Conservation (phyloP, 1,140 invertebrate genomes). For the Belonocnema kinseyi region DNA sequence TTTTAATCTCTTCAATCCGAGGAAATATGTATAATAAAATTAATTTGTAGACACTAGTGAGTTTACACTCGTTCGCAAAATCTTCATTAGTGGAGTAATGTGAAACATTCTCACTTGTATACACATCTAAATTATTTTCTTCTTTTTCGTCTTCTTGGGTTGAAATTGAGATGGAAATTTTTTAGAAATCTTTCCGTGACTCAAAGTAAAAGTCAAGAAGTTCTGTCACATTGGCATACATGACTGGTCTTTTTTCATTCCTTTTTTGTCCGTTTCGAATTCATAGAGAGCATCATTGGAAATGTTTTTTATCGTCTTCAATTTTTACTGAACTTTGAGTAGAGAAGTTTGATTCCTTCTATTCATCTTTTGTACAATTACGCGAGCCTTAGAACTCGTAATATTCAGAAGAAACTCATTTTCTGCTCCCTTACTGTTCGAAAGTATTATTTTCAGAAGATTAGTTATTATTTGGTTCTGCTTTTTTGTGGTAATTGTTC, state of each 20-base stretch:
- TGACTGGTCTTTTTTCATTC: not conserved
- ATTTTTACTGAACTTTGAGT: not conserved
- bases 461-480: not conserved
- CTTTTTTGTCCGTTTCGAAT: not conserved
- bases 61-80: too few species aligned
- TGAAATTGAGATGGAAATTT: constrained; percentile 2
- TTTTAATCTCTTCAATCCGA: too few species aligned
- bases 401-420: too few species aligned
- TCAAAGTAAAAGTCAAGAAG: constrained; percentile 7
- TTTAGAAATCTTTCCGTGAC: not conserved
- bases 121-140: not conserved
- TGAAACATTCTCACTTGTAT: too few species aligned
- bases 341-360: not conserved
- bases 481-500: not conserved
- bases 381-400: not conserved
- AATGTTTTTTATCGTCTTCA: too few species aligned
- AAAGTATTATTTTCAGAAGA: not conserved
- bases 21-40: too few species aligned
- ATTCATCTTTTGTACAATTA: not conserved
- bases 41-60: too few species aligned
- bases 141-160: not conserved
- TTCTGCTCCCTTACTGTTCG: not conserved
- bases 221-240: constrained; percentile 4
- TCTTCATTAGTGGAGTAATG: too few species aligned
- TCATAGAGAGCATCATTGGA: too few species aligned